Evolutionary conservation across 2,113 vertebrate genomes (phyloP).

Genomic region (Gambusia holbrooki): DNA sequence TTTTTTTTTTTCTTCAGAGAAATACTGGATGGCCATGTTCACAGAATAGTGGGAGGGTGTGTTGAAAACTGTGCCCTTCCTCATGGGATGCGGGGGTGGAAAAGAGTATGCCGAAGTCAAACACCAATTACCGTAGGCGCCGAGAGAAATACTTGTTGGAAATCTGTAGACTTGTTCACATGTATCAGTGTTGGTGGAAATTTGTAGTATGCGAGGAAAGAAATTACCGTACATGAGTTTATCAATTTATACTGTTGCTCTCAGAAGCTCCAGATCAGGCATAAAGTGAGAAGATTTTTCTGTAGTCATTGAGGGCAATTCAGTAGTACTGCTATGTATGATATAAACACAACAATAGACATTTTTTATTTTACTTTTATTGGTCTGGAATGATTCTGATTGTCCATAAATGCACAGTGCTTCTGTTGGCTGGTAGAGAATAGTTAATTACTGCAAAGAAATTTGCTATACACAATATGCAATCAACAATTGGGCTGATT

Average conservation of each 20-base stretch:
- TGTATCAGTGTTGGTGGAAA: neutral
- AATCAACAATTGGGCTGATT: too few relatives aligned
- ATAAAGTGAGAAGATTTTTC: neutral
- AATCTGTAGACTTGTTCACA: constrained; percentile 15
- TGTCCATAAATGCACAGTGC: too few relatives aligned
- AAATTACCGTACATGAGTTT: neutral
- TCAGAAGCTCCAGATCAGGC: neutral
- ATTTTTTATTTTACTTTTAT: neutral
- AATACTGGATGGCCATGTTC: constrained; percentile 34
- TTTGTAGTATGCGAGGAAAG: neutral
- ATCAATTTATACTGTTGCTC: neutral
- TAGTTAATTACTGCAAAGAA: too few relatives aligned
- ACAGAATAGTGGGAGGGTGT: constrained; percentile 45
- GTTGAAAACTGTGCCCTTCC: constrained; percentile 37
- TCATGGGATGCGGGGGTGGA: constrained; percentile 54
- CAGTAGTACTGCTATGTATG: neutral
- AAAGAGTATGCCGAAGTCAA: constrained; percentile 64
- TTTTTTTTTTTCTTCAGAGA: constrained; percentile 16
- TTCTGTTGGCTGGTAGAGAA: too few relatives aligned
- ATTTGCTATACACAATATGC: too few relatives aligned
- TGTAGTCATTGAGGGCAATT: neutral
- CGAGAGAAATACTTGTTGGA: constrained; percentile 29
- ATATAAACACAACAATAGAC: neutral
- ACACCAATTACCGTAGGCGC: constrained; percentile 65
- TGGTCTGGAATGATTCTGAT: too few relatives aligned